phyloP scores from a whole-genome alignment of 1,140 invertebrate genomes.

The Ips nitidus region DNA sequence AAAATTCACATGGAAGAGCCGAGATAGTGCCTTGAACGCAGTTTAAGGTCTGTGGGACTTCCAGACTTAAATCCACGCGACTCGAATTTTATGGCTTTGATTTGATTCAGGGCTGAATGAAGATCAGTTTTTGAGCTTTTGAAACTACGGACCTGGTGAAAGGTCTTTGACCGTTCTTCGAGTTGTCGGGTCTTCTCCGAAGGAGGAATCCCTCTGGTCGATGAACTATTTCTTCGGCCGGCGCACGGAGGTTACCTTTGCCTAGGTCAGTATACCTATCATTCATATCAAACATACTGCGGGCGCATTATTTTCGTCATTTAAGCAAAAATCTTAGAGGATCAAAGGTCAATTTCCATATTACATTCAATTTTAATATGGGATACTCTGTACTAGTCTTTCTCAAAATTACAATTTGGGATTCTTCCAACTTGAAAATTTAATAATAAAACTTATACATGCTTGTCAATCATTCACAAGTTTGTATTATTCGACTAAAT shows the following conservation, averaged over 20 bases:
- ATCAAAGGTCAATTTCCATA: too few relatives aligned
- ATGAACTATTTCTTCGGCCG: conserved; percentile 32
- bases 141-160: conserved; percentile 17
- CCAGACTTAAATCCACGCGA: not conserved
- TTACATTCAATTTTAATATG: too few relatives aligned
- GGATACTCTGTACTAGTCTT: too few relatives aligned
- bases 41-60: not conserved
- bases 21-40: not conserved
- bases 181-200: conserved; percentile 25
- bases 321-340: too few relatives aligned
- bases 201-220: conserved; percentile 24
- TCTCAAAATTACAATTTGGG: too few relatives aligned
- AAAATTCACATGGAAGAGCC: not conserved
- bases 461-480: too few relatives aligned
- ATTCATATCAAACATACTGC: conserved; percentile 23
- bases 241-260: conserved; percentile 29
- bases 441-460: too few relatives aligned
- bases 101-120: too few relatives aligned
- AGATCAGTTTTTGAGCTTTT: too few relatives aligned
- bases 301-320: not conserved
- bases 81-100: too few relatives aligned
- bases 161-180: conserved; percentile 33
- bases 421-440: too few relatives aligned
- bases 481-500: too few relatives aligned
- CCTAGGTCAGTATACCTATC: conserved; percentile 36